These are phyloP conservation scores for Saccostrea glomerata DNA, from an alignment of 1,140 invertebrate species.

Conservation along the genomic window DNA sequence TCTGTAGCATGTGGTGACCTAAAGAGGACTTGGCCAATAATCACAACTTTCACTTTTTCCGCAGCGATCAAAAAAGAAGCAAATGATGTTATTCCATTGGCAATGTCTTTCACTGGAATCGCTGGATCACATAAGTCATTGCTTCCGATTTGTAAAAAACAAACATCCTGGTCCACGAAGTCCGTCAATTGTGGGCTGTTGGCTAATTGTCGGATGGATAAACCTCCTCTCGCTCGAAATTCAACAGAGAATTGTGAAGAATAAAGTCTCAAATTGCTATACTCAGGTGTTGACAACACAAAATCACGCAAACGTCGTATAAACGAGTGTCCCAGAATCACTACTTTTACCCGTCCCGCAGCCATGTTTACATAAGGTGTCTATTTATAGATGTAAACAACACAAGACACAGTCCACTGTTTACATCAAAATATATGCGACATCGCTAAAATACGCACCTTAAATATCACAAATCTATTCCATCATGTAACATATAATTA, in stretches of 20 bases:
- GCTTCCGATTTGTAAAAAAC: not conserved
- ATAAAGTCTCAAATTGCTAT: not conserved
- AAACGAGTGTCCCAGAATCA: not conserved
- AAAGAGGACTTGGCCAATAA: not conserved
- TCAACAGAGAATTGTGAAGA: not conserved
- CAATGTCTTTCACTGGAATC: not conserved
- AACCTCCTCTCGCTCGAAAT: not conserved
- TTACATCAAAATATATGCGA: no score
- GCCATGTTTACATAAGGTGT: not conserved
- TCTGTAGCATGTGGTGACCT: no score
- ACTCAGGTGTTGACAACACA: not conserved
- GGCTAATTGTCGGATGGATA: not conserved
- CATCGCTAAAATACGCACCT: no score
- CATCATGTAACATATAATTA: no score
- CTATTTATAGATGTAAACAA: no score
- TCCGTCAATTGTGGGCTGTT: not conserved
- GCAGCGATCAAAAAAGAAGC: not conserved
- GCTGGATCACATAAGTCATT: not conserved
- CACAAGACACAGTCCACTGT: no score
- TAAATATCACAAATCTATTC: no score
- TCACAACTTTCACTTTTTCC: not conserved
- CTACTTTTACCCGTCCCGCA: not conserved
- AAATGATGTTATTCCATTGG: not conserved
- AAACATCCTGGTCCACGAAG: not conserved
- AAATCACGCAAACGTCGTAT: not conserved